Base-by-base conservation (phyloP, 2,888 invertebrate genomes). In the Chelonus formosanus region DNA sequence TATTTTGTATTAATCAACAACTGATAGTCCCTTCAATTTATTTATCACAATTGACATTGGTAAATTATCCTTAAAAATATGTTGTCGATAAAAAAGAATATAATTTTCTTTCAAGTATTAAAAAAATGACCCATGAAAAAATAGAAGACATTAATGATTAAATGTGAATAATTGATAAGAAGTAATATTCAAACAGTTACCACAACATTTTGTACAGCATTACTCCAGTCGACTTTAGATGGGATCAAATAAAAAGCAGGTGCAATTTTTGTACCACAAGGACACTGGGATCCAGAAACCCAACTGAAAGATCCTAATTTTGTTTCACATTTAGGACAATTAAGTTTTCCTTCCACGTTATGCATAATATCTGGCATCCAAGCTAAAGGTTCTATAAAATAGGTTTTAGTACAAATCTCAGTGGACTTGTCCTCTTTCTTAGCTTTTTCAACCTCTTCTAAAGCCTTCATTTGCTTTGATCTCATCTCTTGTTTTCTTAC, bases 231-330 rank as follows among this genome's bases (percentile, higher is more conserved):
- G 69, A 96, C 94, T 86, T 95, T 95, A 52, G 94, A 93, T 47
- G 94, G 94, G 76, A 93, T 93, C 74, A 97, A 86, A 85, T 96
- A 96, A 86, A 96, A 97, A 34, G 95, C 94, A 0, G 96, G 96
- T 8, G 94, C 93, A 67, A 96, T 92, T 85, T 94, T 93, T 70
- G 91, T 90, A 0, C 95, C 95, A 84, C 96, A 97, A 0, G 95
- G 94, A 83, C 96, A 96, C 75, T 92, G 91, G 76, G 94, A 95
- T 63, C 95, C 93, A 89, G 86, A 44, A 67, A 93, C 88, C 97
- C 96, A 96, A 82, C 93, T 95, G 82, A 93, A 96, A 66, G 93
- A 94, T 36, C 96, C 97, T 68, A 96, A 87, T 85, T 96, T 96
- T 68, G 89, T 89, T 67, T 86, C 86, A 80, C 96, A 96, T 82